phyloP scores from a whole-genome alignment of 2,888 invertebrate species.

The Rhabditoides inermis region DNA sequence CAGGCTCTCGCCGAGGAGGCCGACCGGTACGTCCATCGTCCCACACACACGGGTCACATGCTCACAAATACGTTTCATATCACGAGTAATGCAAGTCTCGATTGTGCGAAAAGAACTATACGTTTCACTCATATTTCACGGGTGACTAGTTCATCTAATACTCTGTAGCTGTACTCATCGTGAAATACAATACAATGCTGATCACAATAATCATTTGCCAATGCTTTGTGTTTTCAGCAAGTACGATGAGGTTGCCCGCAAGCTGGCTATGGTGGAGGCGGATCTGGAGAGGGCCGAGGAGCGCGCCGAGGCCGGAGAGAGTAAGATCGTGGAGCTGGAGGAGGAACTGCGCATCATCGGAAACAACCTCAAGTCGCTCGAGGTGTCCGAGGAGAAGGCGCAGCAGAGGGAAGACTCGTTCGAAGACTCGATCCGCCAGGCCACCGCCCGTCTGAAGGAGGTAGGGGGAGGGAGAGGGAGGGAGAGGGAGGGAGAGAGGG shows the following conservation, averaged over 20 bases:
- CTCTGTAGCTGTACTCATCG: too few species aligned
- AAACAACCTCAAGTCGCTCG: constrained; percentile 98
- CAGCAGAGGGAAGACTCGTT: constrained; percentile 86
- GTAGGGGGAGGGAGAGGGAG: too few species aligned
- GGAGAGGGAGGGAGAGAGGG: too few species aligned
- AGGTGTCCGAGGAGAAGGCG: constrained; percentile 98
- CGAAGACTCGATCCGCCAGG: constrained; percentile 76
- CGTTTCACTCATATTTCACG: too few species aligned
- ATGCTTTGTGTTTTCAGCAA: too few species aligned
- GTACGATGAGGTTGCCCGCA: constrained; percentile 99
- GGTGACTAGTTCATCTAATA: too few species aligned
- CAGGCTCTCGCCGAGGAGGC: constrained; percentile 99
- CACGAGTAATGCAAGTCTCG: too few species aligned
- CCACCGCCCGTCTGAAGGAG: constrained; percentile 82
- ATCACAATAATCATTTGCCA: too few species aligned
- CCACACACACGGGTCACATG: too few species aligned
- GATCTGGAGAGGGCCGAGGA: constrained; percentile 98
- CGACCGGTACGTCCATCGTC: too few species aligned
- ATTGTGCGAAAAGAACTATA: too few species aligned
- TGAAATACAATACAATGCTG: constrained; percentile 99
- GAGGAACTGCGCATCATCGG: constrained; percentile 97
- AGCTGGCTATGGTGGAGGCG: constrained; percentile 99
- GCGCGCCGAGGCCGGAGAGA: constrained; percentile 93
- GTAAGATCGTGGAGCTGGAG: constrained; percentile 97
- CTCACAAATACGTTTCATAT: too few species aligned